A percentile compares a stretch with the other conserved stretches of the same genome.
Evolutionary conservation across 2,888 invertebrate species (phyloP).

Genomic region (Anagyrus pseudococci): DNA sequence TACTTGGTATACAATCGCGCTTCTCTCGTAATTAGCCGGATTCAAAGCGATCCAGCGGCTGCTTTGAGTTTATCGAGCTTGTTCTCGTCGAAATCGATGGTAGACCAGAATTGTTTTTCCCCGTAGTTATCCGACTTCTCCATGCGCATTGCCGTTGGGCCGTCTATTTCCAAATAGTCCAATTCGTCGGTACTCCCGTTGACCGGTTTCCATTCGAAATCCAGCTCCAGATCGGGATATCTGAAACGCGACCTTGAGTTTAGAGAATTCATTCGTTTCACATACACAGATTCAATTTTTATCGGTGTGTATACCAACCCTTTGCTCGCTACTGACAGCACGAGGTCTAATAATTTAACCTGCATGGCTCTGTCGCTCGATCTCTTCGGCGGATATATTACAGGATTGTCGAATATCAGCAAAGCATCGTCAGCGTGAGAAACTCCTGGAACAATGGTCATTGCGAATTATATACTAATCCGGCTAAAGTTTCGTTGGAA

Average conservation of each 20-base stretch:
- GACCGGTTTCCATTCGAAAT: neutral
- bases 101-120: slow-evolving; percentile 69
- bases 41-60: too few relatives aligned
- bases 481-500: neutral
- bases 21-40: too few relatives aligned
- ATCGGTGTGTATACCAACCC: slow-evolving; percentile 62
- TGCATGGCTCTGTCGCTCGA: slow-evolving; percentile 64
- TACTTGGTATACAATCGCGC: neutral
- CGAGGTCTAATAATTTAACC: slow-evolving; percentile 64
- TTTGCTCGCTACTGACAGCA: slow-evolving; percentile 64
- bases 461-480: neutral
- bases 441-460: slow-evolving; percentile 3
- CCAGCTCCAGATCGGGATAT: neutral
- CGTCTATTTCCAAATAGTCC: neutral
- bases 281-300: neutral
- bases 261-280: neutral
- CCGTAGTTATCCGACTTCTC: slow-evolving; percentile 64
- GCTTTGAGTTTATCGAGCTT: slow-evolving; percentile 52
- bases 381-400: slow-evolving; percentile 58
- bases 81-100: slow-evolving; percentile 68
- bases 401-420: slow-evolving; percentile 67
- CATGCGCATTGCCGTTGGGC: slow-evolving; percentile 57
- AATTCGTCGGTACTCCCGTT: neutral
- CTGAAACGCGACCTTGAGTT: neutral
- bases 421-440: slow-evolving; percentile 24